Evolutionary conservation across 2,888 invertebrate species (phyloP).

Genomic region (Sarcophaga subvicina): DNA sequence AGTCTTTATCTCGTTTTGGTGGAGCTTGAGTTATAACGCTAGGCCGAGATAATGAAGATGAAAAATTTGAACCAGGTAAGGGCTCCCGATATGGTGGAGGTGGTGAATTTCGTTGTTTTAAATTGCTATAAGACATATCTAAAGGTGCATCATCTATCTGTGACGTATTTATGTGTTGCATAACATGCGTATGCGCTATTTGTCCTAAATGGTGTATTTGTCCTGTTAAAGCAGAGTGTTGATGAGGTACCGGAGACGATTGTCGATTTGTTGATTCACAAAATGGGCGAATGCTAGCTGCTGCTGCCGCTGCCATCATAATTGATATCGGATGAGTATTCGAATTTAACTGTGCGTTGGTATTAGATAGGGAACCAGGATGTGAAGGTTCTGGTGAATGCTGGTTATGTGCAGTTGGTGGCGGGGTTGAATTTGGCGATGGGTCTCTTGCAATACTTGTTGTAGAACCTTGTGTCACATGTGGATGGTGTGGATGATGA

Average conservation of each 20-base stretch:
- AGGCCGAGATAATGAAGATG: conserved; percentile 81
- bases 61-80: conserved; percentile 78
- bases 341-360: conserved; percentile 46
- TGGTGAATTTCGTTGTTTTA: conserved; percentile 77
- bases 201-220: conserved; percentile 63
- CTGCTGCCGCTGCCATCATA: conserved; percentile 69
- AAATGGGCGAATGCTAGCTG: conserved; percentile 71
- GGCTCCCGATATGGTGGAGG: conserved; percentile 82
- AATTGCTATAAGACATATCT: conserved; percentile 80
- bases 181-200: conserved; percentile 57
- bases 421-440: conserved; percentile 64
- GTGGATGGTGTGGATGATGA: conserved; percentile 68
- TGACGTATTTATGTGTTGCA: conserved; percentile 43
- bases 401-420: conserved; percentile 66
- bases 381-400: conserved; percentile 48
- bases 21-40: conserved; percentile 86
- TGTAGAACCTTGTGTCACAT: conserved; percentile 6
- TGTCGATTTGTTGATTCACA: conserved; percentile 74
- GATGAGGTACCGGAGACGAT: conserved; percentile 65
- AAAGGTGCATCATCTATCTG: conserved; percentile 78
- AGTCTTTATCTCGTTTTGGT: conserved; percentile 79
- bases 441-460: conserved; percentile 31
- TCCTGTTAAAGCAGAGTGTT: conserved; percentile 39
- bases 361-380: background rate
- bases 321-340: conserved; percentile 70